These are phyloP conservation scores for Cyrtorhinus lividipennis DNA, from an alignment of 1,140 invertebrate genomes.

Conservation along the genomic window DNA sequence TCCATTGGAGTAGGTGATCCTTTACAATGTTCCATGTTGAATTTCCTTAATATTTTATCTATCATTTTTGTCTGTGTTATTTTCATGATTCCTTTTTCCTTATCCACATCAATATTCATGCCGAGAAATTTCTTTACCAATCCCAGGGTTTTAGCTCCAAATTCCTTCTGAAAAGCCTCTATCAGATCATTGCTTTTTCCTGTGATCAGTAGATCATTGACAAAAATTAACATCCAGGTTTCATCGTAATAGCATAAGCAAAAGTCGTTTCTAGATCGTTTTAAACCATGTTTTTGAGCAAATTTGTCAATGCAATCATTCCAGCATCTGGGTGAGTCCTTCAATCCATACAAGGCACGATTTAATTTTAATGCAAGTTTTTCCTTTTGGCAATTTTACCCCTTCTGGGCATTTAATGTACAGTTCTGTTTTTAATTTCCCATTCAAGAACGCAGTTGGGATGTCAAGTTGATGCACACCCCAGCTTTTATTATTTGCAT, in stretches of 20 bases:
- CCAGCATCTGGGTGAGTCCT: slow-evolving; percentile 2
- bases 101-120: neutral
- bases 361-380: slow-evolving; percentile 8
- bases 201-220: neutral
- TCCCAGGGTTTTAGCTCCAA: neutral
- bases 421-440: slow-evolving; percentile 16
- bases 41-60: neutral
- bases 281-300: neutral
- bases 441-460: slow-evolving; percentile 22
- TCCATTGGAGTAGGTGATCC: neutral
- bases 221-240: neutral
- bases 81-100: neutral
- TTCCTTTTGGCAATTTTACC: neutral
- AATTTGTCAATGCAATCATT: neutral
- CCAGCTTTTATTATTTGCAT: slow-evolving; percentile 20
- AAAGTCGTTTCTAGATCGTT: neutral
- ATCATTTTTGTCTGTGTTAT: neutral
- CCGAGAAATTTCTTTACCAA: neutral
- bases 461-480: slow-evolving; percentile 20
- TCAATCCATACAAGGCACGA: neutral
- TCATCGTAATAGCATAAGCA: neutral
- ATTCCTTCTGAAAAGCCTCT: neutral
- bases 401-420: slow-evolving; percentile 21
- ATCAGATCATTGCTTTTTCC: neutral
- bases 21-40: neutral